phyloP scores from a whole-genome alignment of 2,888 invertebrate genomes.

The Diaprepes abbreviatus region DNA sequence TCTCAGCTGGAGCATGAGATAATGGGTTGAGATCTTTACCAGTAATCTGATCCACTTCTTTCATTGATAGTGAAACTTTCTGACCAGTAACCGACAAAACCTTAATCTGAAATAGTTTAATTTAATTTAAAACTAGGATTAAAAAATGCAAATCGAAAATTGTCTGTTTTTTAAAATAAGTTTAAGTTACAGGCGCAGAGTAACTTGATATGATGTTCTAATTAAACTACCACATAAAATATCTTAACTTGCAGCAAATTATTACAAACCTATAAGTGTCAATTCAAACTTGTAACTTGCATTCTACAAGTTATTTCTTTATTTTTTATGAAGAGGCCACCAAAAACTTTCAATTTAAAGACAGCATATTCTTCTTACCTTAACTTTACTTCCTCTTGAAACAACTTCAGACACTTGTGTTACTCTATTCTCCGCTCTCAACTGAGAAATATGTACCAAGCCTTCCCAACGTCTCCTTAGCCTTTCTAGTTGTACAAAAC shows the following conservation, averaged over 20 bases:
- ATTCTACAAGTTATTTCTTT: no score
- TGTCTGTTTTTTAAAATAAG: no score
- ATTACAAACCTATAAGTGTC: no score
- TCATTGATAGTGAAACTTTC: slow-evolving; percentile 96
- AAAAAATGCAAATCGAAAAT: no score
- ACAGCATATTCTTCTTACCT: slow-evolving; percentile 69
- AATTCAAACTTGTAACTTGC: no score
- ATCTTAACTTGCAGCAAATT: no score
- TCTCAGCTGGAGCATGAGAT: slow-evolving; percentile 76
- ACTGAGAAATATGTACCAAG: slow-evolving; percentile 95
- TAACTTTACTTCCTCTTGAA: slow-evolving; percentile 88
- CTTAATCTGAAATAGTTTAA: slow-evolving; percentile 79
- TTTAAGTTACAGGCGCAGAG: no score
- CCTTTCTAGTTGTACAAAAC: slow-evolving; percentile 96
- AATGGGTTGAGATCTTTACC: slow-evolving; percentile 95
- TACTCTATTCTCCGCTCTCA: slow-evolving; percentile 93
- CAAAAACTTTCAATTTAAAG: no score
- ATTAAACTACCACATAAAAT: no score
- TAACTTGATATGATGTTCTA: no score
- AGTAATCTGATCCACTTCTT: slow-evolving; percentile 96
- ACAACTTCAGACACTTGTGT: slow-evolving; percentile 92
- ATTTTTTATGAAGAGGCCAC: no score
- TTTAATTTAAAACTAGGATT: no score
- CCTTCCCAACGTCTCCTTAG: slow-evolving; percentile 93
- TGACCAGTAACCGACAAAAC: slow-evolving; percentile 93